phyloP scores from a whole-genome alignment of 2,888 invertebrate genomes.

The Zaprionus lineosus region DNA sequence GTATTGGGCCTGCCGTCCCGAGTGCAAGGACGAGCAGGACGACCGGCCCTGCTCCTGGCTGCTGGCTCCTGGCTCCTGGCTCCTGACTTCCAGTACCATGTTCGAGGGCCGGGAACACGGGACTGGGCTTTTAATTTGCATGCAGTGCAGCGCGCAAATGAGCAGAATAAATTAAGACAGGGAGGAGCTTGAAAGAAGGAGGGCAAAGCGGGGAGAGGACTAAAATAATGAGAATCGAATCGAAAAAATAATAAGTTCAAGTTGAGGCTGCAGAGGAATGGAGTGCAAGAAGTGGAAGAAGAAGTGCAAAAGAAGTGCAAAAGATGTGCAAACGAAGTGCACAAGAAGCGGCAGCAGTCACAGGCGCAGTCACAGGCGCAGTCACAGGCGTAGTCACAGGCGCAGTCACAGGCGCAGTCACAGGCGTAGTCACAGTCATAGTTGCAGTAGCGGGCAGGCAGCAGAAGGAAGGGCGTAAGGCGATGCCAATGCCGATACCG shows the following conservation, averaged over 20 bases:
- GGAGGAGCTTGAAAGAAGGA: too few species aligned
- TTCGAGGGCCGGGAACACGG: background rate
- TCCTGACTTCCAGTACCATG: background rate
- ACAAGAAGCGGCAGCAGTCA: conserved; percentile 16
- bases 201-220: too few species aligned
- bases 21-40: too few species aligned
- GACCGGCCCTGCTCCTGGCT: too few species aligned
- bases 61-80: too few species aligned
- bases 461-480: conserved; percentile 41
- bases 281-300: conserved; percentile 4
- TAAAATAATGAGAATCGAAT: conserved; percentile 8
- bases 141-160: conserved; percentile 58
- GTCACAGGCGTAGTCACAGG: too few species aligned
- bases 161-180: conserved; percentile 67
- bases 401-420: too few species aligned
- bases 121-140: conserved; percentile 43
- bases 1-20: too few species aligned
- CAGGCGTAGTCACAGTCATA: too few species aligned
- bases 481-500: conserved; percentile 11
- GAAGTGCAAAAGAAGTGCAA: background rate
- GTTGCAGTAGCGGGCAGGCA: too few species aligned
- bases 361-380: too few species aligned
- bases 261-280: conserved; percentile 43
- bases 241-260: conserved; percentile 25
- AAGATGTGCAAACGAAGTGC: background rate